Conservation (phyloP, 1,140 invertebrate genomes). For the Stenopsyche tienmushanensis region DNA sequence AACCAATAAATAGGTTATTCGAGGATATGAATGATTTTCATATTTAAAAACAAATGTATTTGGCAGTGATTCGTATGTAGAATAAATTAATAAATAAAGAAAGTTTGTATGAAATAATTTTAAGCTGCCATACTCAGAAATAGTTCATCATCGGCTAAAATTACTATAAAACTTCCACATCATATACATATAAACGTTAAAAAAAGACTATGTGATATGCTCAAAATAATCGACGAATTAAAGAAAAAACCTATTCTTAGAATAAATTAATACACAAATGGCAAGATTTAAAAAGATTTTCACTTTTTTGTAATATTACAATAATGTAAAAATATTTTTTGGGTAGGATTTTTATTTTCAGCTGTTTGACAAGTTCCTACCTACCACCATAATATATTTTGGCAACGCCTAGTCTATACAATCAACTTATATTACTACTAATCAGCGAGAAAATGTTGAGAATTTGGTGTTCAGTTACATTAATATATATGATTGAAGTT, state of each 20-base stretch:
- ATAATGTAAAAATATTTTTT: constrained; percentile 2
- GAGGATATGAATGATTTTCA: background rate
- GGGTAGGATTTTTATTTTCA: background rate
- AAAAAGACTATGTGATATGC: background rate
- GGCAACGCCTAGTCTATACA: constrained; percentile 31
- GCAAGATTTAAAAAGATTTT: background rate
- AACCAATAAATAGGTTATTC: too few species aligned
- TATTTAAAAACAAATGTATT: background rate
- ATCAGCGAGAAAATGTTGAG: constrained; percentile 18
- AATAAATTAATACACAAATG: background rate
- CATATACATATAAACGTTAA: too few species aligned
- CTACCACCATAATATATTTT: constrained; percentile 21
- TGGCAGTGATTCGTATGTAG: background rate
- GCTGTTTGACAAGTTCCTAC: constrained; percentile 17
- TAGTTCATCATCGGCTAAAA: too few species aligned
- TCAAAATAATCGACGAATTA: background rate
- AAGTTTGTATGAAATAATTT: too few species aligned
- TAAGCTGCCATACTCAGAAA: too few species aligned
- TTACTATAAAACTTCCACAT: too few species aligned
- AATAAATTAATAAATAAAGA: background rate
- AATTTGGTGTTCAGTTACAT: constrained; percentile 20
- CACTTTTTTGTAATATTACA: constrained; percentile 1
- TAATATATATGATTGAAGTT: constrained; percentile 15
- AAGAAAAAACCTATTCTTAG: background rate
- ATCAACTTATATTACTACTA: constrained; percentile 26